Percentiles rank a stretch among this genome's conserved stretches.
These are phyloP conservation scores for Clarias laeviceps DNA, from an alignment of 2,797 vertebrate species.

Conservation along the genomic window DNA sequence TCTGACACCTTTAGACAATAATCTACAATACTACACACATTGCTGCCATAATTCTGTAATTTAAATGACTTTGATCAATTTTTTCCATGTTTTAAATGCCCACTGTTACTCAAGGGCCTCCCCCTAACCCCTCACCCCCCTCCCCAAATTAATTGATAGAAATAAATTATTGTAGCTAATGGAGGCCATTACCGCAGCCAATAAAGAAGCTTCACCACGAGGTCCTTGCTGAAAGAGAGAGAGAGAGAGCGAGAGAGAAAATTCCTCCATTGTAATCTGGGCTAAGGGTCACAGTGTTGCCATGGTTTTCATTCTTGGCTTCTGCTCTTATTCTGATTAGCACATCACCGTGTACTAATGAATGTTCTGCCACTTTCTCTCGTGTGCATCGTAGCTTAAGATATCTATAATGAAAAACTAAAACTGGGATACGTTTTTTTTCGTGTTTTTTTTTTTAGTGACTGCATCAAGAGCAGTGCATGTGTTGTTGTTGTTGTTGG, in stretches of 20 bases:
- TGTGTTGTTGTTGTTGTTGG: not conserved
- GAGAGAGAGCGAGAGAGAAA: slow-evolving; percentile 4
- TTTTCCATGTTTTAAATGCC: too few relatives aligned
- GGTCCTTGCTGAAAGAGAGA: slow-evolving; percentile 18
- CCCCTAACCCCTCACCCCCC: too few relatives aligned
- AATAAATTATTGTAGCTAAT: not conserved
- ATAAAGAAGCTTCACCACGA: slow-evolving; percentile 18
- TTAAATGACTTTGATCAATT: too few relatives aligned
- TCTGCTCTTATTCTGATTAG: slow-evolving; percentile 33
- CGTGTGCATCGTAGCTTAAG: not conserved
- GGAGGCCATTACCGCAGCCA: not conserved
- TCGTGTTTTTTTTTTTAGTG: not conserved
- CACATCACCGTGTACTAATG: slow-evolving; percentile 1
- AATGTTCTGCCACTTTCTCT: slow-evolving; percentile 28
- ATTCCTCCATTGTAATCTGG: slow-evolving; percentile 43
- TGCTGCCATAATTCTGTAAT: too few relatives aligned
- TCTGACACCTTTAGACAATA: too few relatives aligned
- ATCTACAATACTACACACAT: too few relatives aligned
- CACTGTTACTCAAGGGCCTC: too few relatives aligned
- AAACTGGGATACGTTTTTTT: not conserved
- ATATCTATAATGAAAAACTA: not conserved
- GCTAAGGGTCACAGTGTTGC: slow-evolving; percentile 59
- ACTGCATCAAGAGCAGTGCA: not conserved
- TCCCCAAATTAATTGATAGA: not conserved
- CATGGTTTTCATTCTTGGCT: slow-evolving; percentile 56